Evolutionary conservation across 2,888 invertebrate genomes (phyloP), one percentile per base, ranked within the genome.

Genomic region (Volucella inanis): DNA sequence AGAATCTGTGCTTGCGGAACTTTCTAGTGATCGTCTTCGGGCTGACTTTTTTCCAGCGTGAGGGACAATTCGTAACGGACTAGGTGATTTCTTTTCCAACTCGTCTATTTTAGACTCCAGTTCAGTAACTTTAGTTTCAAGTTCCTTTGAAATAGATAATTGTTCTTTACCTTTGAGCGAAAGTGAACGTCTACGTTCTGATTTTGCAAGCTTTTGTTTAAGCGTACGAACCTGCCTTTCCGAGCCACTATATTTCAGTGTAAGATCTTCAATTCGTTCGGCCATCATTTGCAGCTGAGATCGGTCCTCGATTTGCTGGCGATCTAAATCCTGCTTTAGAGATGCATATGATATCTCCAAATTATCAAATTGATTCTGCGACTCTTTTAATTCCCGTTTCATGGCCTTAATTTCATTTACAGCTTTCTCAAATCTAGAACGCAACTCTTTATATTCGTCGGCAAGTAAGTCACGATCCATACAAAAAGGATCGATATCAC

Each of bases 111-210:
- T 96, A 64, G 94, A 95, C 92, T 97, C 97, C 79, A 97, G 91
- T 90, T 96, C 96, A n/a, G 94, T 94, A 57, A 97, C 93, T 90
- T 97, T 97, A 86, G 96, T 96, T 91, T 97, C 97, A 15, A 97
- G 94, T 91, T 97, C 97, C 90, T 96, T 96, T 12, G 96, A 95
- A 57, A 97, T 94, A 9, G 95, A 95, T 88, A 96, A 94, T 41
- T 96, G 96, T 90, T 97, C 96, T 87, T 96, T 94, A 8, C 97
- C 96, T 91, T 97, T 97, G 54, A 98, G 92, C 0, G 97, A 97
- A 22, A 97, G 93, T 47, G 97, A 96, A 85, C 97, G 93, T 87
- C 97, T 93, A 88, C 97, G 96, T 89, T 97, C 97, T 0, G 95
- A 93, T 89, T 96, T 96, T 87, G 95, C 95, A 81, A 96, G 93